A percentile compares a stretch with the other conserved stretches of the same genome.
These are phyloP conservation scores for Mamestra brassicae DNA, from an alignment of 2,888 invertebrate species.

Conservation along the genomic window DNA sequence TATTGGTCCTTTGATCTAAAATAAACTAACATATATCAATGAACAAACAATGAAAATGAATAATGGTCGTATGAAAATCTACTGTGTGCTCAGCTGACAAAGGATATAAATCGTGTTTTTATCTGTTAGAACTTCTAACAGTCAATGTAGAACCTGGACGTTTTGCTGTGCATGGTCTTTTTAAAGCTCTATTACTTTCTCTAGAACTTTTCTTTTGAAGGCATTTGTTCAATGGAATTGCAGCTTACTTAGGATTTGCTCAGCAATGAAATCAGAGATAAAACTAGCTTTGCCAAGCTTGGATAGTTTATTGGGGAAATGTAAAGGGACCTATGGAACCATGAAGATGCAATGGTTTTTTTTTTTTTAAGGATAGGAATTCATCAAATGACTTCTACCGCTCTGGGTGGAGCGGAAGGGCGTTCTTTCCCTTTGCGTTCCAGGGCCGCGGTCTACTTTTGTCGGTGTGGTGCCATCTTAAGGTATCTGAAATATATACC, in stretches of 20 bases:
- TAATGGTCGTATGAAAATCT: conserved; percentile 23
- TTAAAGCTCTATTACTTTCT: background rate
- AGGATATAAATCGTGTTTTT: conserved; percentile 40
- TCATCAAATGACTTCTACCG: no score
- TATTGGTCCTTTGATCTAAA: background rate
- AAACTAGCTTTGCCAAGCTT: background rate
- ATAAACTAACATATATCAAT: background rate
- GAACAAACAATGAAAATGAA: conserved; percentile 18
- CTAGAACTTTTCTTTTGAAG: background rate
- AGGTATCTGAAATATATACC: no score
- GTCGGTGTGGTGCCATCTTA: no score
- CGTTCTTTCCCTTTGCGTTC: no score
- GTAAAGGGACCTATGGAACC: no score
- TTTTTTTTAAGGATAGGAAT: no score
- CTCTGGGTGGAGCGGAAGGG: no score
- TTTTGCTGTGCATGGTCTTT: conserved; percentile 14
- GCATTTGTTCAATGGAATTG: background rate
- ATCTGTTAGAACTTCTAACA: conserved; percentile 23
- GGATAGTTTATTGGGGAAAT: background rate
- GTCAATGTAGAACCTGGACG: conserved; percentile 13
- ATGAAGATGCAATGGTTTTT: no score
- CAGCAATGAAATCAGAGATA: background rate
- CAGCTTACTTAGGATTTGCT: background rate
- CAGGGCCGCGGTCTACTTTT: no score
- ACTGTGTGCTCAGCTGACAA: conserved; percentile 12